Conservation (phyloP, 2,113 vertebrate species). For the Menura novaehollandiae region DNA sequence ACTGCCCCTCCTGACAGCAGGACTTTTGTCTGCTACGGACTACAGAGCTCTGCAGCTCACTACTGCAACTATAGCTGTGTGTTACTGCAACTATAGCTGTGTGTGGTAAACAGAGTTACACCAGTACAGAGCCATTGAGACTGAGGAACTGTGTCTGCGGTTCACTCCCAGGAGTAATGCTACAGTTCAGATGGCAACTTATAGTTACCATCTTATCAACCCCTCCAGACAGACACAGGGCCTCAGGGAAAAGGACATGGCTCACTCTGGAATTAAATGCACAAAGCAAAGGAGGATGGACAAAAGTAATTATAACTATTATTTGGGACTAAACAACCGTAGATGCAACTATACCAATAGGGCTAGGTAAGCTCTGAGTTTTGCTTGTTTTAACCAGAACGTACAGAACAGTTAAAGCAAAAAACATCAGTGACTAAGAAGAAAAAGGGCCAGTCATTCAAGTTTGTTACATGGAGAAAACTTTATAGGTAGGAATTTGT, state of each 20-base stretch:
- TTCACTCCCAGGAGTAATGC: neutral
- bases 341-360: neutral
- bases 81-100: neutral
- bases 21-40: neutral
- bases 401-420: neutral
- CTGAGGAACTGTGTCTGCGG: neutral
- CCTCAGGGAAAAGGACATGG: neutral
- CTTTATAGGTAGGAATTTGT: neutral
- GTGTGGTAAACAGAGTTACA: neutral
- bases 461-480: neutral
- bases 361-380: neutral
- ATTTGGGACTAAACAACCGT: neutral
- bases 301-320: neutral
- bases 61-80: neutral
- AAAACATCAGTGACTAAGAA: neutral
- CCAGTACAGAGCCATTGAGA: neutral
- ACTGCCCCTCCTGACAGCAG: neutral
- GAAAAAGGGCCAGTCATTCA: neutral
- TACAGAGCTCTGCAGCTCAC: neutral
- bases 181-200: neutral
- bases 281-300: neutral
- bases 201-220: neutral
- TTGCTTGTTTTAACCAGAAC: neutral
- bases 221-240: neutral
- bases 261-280: neutral